A percentile compares a stretch with the other conserved stretches of the same genome.
These are phyloP conservation scores for Drosophila dunni DNA, from an alignment of 1,140 invertebrate genomes.

Conservation along the genomic window DNA sequence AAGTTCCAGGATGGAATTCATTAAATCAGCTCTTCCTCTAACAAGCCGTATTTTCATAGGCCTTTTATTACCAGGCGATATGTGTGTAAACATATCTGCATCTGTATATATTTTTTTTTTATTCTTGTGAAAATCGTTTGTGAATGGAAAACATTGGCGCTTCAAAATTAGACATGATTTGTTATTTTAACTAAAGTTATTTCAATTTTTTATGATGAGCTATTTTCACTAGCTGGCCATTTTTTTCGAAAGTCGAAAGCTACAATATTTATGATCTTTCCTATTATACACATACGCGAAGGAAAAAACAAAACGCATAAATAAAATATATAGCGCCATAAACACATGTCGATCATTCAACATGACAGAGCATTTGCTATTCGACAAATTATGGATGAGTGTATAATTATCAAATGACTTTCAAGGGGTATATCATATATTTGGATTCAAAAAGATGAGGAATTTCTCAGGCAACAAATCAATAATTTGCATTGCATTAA, in stretches of 20 bases:
- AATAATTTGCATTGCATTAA: too few relatives aligned
- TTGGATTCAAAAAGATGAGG: too few relatives aligned
- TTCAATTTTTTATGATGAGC: slow-evolving; percentile 33
- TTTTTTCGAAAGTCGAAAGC: slow-evolving; percentile 21
- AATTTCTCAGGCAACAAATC: too few relatives aligned
- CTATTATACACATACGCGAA: slow-evolving; percentile 24
- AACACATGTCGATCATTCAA: slow-evolving; percentile 51
- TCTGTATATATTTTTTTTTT: neutral
- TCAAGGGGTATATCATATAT: neutral
- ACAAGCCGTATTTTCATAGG: slow-evolving; percentile 9
- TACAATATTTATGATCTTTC: slow-evolving; percentile 42
- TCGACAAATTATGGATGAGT: slow-evolving; percentile 17
- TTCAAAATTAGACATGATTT: slow-evolving; percentile 25
- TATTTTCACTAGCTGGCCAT: slow-evolving; percentile 30
- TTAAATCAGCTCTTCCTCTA: neutral
- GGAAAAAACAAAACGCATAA: slow-evolving; percentile 36
- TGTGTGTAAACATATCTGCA: neutral
- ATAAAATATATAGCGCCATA: slow-evolving; percentile 37
- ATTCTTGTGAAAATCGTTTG: slow-evolving; percentile 20
- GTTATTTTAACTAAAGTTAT: slow-evolving; percentile 36
- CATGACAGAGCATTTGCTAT: slow-evolving; percentile 19
- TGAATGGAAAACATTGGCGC: neutral
- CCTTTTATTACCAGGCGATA: slow-evolving; percentile 3
- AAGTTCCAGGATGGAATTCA: too few relatives aligned
- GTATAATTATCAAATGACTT: neutral